Percentiles rank a stretch among this genome's conserved stretches.
phyloP scores from a whole-genome alignment of 2,888 invertebrate genomes.

The Andrena flavipes region DNA sequence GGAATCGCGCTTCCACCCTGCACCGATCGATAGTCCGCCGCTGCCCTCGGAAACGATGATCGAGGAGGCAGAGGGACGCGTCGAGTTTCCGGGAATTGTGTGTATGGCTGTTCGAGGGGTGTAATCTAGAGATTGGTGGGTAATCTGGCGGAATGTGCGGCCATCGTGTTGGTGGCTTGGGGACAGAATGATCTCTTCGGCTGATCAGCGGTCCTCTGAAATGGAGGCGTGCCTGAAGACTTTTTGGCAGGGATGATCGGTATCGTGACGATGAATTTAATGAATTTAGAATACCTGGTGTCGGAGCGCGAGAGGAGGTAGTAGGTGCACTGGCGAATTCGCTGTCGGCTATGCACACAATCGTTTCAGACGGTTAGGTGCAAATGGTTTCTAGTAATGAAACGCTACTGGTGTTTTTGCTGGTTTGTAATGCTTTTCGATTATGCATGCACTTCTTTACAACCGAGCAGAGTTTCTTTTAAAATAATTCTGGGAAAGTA shows the following conservation, averaged over 20 bases:
- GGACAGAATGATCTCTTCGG: background rate
- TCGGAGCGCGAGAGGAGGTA: too few species aligned
- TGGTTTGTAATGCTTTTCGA: too few species aligned
- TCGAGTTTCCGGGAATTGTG: background rate
- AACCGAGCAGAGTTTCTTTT: too few species aligned
- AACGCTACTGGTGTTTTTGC: too few species aligned
- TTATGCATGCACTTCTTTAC: too few species aligned
- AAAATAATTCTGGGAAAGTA: background rate
- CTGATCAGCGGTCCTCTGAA: background rate
- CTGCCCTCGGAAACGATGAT: constrained; percentile 19
- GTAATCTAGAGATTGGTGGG: constrained; percentile 35
- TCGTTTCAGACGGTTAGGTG: too few species aligned
- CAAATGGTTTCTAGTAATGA: too few species aligned
- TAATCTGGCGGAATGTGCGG: constrained; percentile 20
- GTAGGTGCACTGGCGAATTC: too few species aligned
- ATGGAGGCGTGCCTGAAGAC: background rate
- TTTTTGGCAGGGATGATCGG: background rate
- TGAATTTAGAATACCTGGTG: too few species aligned
- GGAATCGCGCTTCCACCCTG: constrained; percentile 4
- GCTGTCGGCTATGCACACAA: too few species aligned
- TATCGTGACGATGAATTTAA: too few species aligned
- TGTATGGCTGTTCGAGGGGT: background rate
- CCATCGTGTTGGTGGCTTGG: background rate
- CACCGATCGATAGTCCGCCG: constrained; percentile 22
- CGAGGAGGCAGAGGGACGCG: background rate